Base-by-base conservation (phyloP, 2,888 invertebrate genomes). In the Allacma fusca region DNA sequence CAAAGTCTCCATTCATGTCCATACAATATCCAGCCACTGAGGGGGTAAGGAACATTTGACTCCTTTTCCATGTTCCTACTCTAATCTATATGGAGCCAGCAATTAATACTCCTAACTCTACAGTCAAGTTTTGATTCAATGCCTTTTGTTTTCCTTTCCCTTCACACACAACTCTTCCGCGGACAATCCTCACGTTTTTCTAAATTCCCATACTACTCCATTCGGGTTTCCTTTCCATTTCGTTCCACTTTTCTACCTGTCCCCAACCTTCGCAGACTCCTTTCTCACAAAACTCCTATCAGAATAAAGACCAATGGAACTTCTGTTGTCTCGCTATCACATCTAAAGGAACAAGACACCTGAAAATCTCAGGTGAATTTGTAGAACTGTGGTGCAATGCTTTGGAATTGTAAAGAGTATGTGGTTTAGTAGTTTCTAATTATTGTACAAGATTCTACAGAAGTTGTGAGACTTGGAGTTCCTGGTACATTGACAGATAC, bases 31-130 rank as follows among this genome's bases (percentile, higher is more conserved):
- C 29, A 65, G 26, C 65, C 65, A 65, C 65, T 4, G 65, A 65
- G 65, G 65, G 65, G 65, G 65, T 65, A 65, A 26, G 12, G 28
- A 65, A 65, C 65, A 65, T 24, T 65, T 65, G 65, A 65, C 65
- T 65, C 65, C 26, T 26, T 28, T 23, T 28, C 65, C 65, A 50
- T 50, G 29, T 65, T 65, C 65, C 26, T 28, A 26, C 65, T 65
- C 1, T 65, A 65, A 65, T 65, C 65, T 65, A 12, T 65, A 65
- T 50, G 50, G 65, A 65, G 29, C 65, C 65, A 65, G 29, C 65
- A 65, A 65, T 65, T 65, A 65, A 28, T 26, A 29, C 65, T 26
- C 29, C 26, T 65, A 65, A 65, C 65, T 65, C 65, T 19, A 65
- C 65, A 50, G 50, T 50, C 50, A 50, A 50, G 50, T 50, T 50